Conservation (phyloP, 2,888 invertebrate genomes). For the Cheilosia pagana region DNA sequence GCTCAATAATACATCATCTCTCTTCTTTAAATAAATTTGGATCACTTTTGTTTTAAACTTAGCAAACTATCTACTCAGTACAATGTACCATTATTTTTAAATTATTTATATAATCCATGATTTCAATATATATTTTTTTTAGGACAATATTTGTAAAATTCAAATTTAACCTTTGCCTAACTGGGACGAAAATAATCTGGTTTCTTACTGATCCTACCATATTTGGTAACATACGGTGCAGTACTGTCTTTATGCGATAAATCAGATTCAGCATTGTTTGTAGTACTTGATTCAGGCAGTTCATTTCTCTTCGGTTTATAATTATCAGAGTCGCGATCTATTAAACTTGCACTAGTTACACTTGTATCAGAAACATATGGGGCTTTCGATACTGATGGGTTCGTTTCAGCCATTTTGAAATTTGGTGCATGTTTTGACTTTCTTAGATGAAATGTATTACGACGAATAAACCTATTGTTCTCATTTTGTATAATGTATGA, state of each 20-base stretch:
- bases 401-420: conserved; percentile 14
- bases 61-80: too few relatives aligned
- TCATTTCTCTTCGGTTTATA: not conserved
- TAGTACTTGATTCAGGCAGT: not conserved
- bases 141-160: not conserved
- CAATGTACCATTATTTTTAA: too few relatives aligned
- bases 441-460: conserved; percentile 32
- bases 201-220: conserved; percentile 10
- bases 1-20: too few relatives aligned
- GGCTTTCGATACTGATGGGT: not conserved
- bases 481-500: conserved; percentile 22
- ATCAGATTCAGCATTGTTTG: not conserved
- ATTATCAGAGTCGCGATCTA: not conserved
- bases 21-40: too few relatives aligned
- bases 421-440: conserved; percentile 22
- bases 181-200: not conserved
- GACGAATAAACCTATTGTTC: conserved; percentile 29
- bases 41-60: too few relatives aligned
- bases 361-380: not conserved
- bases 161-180: not conserved
- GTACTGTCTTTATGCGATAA: not conserved
- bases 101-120: not conserved
- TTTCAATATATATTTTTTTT: not conserved
- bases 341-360: not conserved
- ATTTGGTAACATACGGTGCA: conserved; percentile 13